Evolutionary conservation across 2,113 vertebrate genomes (phyloP).

Genomic region (Brachyistius frenatus): DNA sequence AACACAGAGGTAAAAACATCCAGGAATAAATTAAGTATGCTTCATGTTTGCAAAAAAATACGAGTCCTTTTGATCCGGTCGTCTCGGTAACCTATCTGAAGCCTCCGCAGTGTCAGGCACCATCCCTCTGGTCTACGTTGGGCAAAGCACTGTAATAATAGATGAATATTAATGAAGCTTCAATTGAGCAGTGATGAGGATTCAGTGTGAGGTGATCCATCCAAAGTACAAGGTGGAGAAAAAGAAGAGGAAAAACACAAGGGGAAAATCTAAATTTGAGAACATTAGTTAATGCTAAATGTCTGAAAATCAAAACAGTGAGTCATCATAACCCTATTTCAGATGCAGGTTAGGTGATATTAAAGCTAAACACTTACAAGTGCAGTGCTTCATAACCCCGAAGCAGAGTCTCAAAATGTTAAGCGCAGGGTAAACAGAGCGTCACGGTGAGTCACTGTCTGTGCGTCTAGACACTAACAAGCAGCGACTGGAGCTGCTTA

Average conservation of each 20-base stretch:
- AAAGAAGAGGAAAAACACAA: slow-evolving; percentile 26
- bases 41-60: slow-evolving; percentile 45
- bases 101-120: slow-evolving; percentile 11
- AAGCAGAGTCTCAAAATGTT: not conserved
- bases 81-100: slow-evolving; percentile 23
- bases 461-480: slow-evolving; percentile 25
- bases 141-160: slow-evolving; percentile 84
- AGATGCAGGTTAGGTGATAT: not conserved
- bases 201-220: not conserved
- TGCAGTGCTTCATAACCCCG: not conserved
- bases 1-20: slow-evolving; percentile 56
- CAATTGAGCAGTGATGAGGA: too few species aligned
- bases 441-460: slow-evolving; percentile 18
- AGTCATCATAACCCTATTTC: not conserved
- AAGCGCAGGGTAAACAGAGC: not conserved
- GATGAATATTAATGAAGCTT: slow-evolving; percentile 13
- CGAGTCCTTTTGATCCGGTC: slow-evolving; percentile 53
- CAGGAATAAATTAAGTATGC: slow-evolving; percentile 72
- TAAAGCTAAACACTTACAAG: not conserved
- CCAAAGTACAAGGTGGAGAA: slow-evolving; percentile 2
- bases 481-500: slow-evolving; percentile 10
- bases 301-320: too few species aligned
- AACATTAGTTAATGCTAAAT: too few species aligned
- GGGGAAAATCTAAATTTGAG: not conserved
- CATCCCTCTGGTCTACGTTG: slow-evolving; percentile 68